These are phyloP conservation scores for Aulostomus chinensis DNA, from an alignment of 2,797 vertebrate species.

Conservation along the genomic window DNA sequence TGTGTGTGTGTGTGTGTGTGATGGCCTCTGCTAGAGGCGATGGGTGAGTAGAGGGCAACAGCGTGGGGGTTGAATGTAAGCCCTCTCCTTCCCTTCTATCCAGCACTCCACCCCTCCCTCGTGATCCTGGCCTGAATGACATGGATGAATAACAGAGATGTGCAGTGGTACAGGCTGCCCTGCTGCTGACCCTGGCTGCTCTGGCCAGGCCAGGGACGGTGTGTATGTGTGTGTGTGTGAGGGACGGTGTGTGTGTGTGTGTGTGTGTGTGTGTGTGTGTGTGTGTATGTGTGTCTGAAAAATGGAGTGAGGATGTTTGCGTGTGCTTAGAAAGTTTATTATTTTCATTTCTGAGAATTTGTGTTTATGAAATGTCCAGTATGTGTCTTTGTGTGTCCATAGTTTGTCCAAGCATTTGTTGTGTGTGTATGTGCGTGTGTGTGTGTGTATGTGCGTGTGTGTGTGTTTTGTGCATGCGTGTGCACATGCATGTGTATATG, in stretches of 20 bases:
- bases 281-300: neutral
- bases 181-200: constrained; percentile 67
- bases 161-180: constrained; percentile 71
- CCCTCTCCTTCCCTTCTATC: constrained; percentile 55
- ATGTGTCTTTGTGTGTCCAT: constrained; percentile 13
- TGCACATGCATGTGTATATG: neutral
- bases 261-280: constrained; percentile 3
- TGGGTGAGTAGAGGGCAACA: constrained; percentile 60
- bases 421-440: neutral
- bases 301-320: neutral
- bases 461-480: constrained; percentile 2
- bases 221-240: constrained; percentile 10
- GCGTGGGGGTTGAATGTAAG: constrained; percentile 70
- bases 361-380: constrained; percentile 3
- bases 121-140: constrained; percentile 75
- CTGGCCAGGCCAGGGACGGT: constrained; percentile 57
- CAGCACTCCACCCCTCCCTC: constrained; percentile 59
- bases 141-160: constrained; percentile 79
- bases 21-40: constrained; percentile 58
- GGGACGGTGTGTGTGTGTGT: neutral
- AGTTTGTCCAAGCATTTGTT: constrained; percentile 13
- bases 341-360: constrained; percentile 4
- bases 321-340: constrained; percentile 11
- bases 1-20: constrained; percentile 3
- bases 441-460: constrained; percentile 5